These are phyloP conservation scores for Microctenopoma stevenorrisi DNA, from an alignment of 2,797 vertebrate species.

Conservation along the genomic window DNA sequence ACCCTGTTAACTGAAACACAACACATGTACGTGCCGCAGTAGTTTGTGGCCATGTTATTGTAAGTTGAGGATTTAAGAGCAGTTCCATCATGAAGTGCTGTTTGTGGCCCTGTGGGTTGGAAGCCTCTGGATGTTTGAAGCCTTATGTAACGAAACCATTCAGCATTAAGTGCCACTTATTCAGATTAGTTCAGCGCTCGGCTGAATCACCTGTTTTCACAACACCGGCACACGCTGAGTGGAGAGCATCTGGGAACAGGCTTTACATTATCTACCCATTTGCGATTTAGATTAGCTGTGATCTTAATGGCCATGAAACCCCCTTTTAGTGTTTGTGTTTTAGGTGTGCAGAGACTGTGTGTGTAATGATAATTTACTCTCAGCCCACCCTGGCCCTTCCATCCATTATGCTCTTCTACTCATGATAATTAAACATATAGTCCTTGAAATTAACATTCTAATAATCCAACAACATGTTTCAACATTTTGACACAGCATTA, in stretches of 20 bases:
- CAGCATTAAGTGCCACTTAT: slow-evolving; percentile 82
- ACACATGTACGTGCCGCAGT: background rate
- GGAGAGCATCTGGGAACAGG: slow-evolving; percentile 48
- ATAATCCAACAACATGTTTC: background rate
- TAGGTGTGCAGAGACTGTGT: slow-evolving; percentile 21
- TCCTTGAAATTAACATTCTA: background rate
- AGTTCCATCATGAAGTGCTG: slow-evolving; percentile 41
- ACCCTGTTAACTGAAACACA: background rate
- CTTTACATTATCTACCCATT: slow-evolving; percentile 46
- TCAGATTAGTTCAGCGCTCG: slow-evolving; percentile 71
- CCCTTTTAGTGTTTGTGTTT: slow-evolving; percentile 29
- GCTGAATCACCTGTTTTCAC: slow-evolving; percentile 77
- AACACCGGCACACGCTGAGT: slow-evolving; percentile 49
- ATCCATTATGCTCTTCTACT: background rate
- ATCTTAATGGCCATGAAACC: slow-evolving; percentile 35
- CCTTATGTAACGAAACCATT: slow-evolving; percentile 76
- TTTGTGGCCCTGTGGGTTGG: slow-evolving; percentile 57
- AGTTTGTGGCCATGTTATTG: slow-evolving; percentile 13
- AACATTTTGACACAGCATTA: background rate
- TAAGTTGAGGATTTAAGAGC: slow-evolving; percentile 27
- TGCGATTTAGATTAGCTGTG: slow-evolving; percentile 48
- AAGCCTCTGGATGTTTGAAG: slow-evolving; percentile 60
- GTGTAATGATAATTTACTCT: slow-evolving; percentile 16
- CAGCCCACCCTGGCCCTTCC: no score
- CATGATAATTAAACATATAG: background rate